phyloP scores from a whole-genome alignment of 2,888 invertebrate species.

The Meliscaeva auricollis region DNA sequence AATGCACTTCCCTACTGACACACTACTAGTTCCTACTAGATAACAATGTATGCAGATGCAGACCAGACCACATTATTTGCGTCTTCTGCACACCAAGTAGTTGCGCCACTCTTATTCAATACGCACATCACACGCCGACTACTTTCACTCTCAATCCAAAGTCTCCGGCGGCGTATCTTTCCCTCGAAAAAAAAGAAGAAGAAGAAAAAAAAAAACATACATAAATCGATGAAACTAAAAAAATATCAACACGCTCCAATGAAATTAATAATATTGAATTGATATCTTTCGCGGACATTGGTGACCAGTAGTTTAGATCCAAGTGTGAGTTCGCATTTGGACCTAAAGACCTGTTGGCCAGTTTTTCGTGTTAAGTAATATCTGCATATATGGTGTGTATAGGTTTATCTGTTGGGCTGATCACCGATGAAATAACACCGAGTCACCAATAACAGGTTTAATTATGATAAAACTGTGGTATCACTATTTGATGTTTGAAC shows the following conservation, averaged over 20 bases:
- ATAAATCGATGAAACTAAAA: conserved; percentile 26
- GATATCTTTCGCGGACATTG: conserved; percentile 30
- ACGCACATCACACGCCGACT: conserved; percentile 52
- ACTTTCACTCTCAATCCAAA: conserved; percentile 65
- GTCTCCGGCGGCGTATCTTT: conserved; percentile 30
- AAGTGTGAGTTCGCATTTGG: background rate
- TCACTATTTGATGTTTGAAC: conserved; percentile 14
- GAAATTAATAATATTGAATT: conserved; percentile 31
- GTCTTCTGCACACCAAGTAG: conserved; percentile 18
- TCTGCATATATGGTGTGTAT: no score
- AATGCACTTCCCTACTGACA: conserved; percentile 67
- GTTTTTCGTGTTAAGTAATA: conserved; percentile 63
- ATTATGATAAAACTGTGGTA: conserved; percentile 7
- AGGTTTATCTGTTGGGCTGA: conserved; percentile 1
- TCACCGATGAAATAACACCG: conserved; percentile 35
- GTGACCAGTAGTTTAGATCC: background rate
- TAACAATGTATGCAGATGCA: conserved; percentile 2
- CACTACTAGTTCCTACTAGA: conserved; percentile 38
- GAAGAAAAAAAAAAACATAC: conserved; percentile 4
- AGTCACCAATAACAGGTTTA: conserved; percentile 31
- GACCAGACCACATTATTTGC: background rate
- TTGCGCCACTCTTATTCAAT: conserved; percentile 58
- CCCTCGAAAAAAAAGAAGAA: background rate
- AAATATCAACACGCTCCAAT: conserved; percentile 33
- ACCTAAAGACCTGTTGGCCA: conserved; percentile 48